Percentiles rank a stretch among this genome's conserved stretches.
These are phyloP conservation scores for Aphis gossypii DNA, from an alignment of 1,140 invertebrate species.

Conservation along the genomic window DNA sequence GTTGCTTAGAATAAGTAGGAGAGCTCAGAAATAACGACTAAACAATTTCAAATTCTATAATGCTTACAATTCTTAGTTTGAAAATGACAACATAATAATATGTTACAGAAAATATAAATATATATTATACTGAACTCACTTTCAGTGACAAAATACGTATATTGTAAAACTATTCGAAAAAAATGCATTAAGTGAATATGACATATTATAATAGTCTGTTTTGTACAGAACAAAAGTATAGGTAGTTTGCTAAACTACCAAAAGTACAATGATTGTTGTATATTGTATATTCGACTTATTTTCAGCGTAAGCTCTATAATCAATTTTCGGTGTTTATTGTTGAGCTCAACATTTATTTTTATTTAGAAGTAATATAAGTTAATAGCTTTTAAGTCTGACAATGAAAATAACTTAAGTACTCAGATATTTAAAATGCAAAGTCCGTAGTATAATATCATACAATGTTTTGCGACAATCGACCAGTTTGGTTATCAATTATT, in stretches of 20 bases:
- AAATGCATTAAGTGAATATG: not conserved
- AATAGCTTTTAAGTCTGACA: not conserved
- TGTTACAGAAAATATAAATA: not conserved
- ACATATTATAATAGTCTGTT: not conserved
- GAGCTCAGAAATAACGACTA: not conserved
- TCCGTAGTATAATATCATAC: too few relatives aligned
- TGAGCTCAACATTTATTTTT: not conserved
- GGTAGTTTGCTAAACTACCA: not conserved
- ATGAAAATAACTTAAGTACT: not conserved
- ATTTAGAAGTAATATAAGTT: not conserved
- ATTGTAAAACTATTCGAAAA: not conserved
- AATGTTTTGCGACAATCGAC: not conserved
- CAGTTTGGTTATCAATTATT: not conserved
- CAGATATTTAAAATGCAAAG: not conserved
- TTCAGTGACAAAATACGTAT: not conserved
- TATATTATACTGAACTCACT: not conserved
- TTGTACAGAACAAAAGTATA: not conserved
- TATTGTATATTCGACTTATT: not conserved
- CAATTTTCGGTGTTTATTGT: not conserved
- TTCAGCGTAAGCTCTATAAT: not conserved
- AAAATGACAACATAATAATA: not conserved
- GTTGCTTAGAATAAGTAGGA: not conserved
- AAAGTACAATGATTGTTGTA: not conserved
- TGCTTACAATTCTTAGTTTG: not conserved
- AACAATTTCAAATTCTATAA: not conserved